phyloP scores from a whole-genome alignment of 2,888 invertebrate species.

The Artemia sinica region DNA sequence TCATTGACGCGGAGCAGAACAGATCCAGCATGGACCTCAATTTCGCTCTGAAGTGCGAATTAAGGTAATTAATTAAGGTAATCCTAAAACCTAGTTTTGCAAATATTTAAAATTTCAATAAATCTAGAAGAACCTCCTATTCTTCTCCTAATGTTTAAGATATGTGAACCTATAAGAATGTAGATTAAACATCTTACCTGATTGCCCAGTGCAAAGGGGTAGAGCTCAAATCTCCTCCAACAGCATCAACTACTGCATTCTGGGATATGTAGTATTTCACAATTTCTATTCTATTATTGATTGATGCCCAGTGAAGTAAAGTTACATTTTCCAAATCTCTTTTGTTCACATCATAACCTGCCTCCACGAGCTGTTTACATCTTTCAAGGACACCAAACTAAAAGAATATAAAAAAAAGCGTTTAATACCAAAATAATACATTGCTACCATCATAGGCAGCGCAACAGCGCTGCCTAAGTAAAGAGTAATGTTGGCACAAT shows the following conservation, averaged over 20 bases:
- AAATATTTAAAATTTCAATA: background rate
- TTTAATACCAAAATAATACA: constrained; percentile 5
- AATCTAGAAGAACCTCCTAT: background rate
- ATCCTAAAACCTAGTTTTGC: background rate
- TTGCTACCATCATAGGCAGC: too few relatives aligned
- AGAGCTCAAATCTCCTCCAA: constrained; percentile 87
- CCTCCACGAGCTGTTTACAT: constrained; percentile 58
- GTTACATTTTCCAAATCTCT: constrained; percentile 90
- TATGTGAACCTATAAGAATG: too few relatives aligned
- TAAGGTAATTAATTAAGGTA: too few relatives aligned
- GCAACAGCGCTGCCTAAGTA: too few relatives aligned
- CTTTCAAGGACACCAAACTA: constrained; percentile 64
- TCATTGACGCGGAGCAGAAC: too few relatives aligned
- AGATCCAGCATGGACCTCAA: too few relatives aligned
- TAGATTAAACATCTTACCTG: constrained; percentile 36
- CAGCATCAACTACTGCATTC: constrained; percentile 72
- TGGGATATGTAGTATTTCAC: constrained; percentile 69
- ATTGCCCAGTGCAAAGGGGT: constrained; percentile 98
- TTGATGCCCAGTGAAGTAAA: constrained; percentile 96
- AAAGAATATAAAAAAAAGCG: constrained; percentile 15
- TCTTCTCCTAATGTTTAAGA: background rate
- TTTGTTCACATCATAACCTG: constrained; percentile 82
- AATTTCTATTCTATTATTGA: constrained; percentile 86
- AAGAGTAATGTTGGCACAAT: too few relatives aligned
- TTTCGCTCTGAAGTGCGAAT: too few relatives aligned